Evolutionary conservation across 92 coral and sea anemone genomes (phyloP).

Genomic region (Siderastrea siderea): DNA sequence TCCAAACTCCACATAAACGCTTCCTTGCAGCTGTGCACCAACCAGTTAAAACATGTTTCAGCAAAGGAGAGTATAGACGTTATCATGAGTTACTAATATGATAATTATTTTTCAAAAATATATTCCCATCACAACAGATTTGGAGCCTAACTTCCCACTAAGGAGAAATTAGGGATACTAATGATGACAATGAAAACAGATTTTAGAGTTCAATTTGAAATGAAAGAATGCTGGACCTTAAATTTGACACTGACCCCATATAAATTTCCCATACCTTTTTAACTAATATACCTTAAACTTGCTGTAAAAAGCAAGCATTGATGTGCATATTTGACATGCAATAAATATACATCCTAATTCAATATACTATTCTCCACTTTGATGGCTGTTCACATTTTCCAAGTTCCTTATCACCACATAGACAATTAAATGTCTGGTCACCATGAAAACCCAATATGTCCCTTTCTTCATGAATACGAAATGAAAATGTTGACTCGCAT

Average conservation of each 20-base stretch:
- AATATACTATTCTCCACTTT: conserved; percentile 96
- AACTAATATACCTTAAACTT: neutral
- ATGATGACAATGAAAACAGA: no score
- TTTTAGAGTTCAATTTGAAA: no score
- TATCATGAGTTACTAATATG: no score
- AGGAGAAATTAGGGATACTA: no score
- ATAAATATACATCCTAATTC: neutral
- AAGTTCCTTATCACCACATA: conserved; percentile 94
- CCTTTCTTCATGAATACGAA: conserved; percentile 96
- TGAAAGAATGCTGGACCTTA: no score
- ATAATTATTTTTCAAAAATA: no score
- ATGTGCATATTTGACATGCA: neutral
- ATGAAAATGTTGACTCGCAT: conserved; percentile 96
- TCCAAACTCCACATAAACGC: no score
- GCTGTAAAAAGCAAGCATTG: neutral
- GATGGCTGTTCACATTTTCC: conserved; percentile 98
- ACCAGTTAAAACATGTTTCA: no score
- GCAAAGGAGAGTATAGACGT: no score
- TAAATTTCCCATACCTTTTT: neutral
- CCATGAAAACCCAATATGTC: conserved; percentile 97
- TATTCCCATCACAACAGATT: neutral
- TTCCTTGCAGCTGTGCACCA: no score
- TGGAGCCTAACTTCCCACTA: no score
- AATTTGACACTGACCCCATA: neutral
- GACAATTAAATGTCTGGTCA: conserved; percentile 93